Conservation (phyloP, 2,113 vertebrate species). For the Hypomesus transpacificus region DNA sequence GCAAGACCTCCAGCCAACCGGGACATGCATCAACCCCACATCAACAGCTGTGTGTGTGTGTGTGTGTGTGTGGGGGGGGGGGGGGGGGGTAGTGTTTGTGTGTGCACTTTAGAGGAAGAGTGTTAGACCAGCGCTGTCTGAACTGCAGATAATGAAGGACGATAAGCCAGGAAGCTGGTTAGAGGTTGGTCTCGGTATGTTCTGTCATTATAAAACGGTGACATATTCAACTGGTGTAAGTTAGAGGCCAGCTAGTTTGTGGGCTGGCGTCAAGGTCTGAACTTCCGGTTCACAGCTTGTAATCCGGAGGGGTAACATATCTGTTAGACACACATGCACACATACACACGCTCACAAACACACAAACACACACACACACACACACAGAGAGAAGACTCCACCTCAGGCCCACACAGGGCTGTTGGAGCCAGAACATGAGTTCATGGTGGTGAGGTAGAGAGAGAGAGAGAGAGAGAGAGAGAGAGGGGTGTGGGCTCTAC, state of each 20-base stretch:
- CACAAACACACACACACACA: background rate
- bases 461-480: background rate
- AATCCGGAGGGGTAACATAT: too few relatives aligned
- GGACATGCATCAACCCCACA: background rate
- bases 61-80: too few relatives aligned
- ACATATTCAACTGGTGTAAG: too few relatives aligned
- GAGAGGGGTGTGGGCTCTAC: background rate
- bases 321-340: background rate
- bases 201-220: background rate
- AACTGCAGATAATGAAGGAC: slow-evolving; percentile 6
- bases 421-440: background rate
- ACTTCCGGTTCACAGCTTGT: background rate
- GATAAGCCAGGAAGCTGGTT: background rate
- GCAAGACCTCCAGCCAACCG: background rate
- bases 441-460: background rate
- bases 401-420: background rate
- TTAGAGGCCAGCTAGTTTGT: too few relatives aligned
- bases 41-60: slow-evolving; percentile 5
- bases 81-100: too few relatives aligned
- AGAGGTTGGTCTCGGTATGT: background rate
- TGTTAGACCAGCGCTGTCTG: background rate
- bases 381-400: background rate
- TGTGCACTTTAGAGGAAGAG: background rate
- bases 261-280: background rate
- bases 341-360: background rate